Evolutionary conservation across 2,113 vertebrate genomes (phyloP).

Genomic region (Siniperca chuatsi): DNA sequence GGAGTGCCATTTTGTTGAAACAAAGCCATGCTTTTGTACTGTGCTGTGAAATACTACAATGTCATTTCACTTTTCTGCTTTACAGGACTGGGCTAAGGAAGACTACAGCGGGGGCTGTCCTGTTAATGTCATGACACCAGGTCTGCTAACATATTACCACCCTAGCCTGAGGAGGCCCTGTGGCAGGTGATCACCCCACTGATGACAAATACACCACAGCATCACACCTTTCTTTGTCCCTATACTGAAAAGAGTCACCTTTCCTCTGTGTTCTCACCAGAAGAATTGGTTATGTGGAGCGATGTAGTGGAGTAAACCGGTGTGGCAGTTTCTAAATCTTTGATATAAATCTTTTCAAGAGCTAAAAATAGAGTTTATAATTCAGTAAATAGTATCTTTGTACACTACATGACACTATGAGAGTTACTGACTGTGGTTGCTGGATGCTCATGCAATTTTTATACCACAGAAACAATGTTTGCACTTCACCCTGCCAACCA

Average conservation of each 20-base stretch:
- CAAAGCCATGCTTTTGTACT: neutral
- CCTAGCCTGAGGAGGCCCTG: slow-evolving; percentile 79
- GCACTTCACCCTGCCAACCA: slow-evolving; percentile 12
- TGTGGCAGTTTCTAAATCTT: neutral
- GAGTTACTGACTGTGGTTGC: slow-evolving; percentile 6
- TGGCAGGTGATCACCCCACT: slow-evolving; percentile 76
- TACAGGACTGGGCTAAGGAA: slow-evolving; percentile 84
- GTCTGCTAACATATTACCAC: slow-evolving; percentile 83
- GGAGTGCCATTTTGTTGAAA: neutral
- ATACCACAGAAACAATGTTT: slow-evolving; percentile 17
- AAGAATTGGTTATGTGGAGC: neutral
- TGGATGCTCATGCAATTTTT: slow-evolving; percentile 46
- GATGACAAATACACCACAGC: slow-evolving; percentile 31
- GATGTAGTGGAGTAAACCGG: neutral
- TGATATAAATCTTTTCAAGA: slow-evolving; percentile 9
- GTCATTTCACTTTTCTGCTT: slow-evolving; percentile 33
- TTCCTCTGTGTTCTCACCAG: neutral
- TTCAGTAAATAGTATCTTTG: slow-evolving; percentile 21
- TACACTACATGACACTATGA: slow-evolving; percentile 2
- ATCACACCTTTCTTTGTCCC: slow-evolving; percentile 6
- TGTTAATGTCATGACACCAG: slow-evolving; percentile 84
- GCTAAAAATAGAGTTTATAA: slow-evolving; percentile 2
- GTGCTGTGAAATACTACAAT: neutral
- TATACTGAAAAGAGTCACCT: neutral
- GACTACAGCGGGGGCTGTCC: slow-evolving; percentile 82